A percentile compares a stretch with the other conserved stretches of the same genome.
phyloP scores from a whole-genome alignment of 1,140 invertebrate species.

The Drosophila lowei region DNA sequence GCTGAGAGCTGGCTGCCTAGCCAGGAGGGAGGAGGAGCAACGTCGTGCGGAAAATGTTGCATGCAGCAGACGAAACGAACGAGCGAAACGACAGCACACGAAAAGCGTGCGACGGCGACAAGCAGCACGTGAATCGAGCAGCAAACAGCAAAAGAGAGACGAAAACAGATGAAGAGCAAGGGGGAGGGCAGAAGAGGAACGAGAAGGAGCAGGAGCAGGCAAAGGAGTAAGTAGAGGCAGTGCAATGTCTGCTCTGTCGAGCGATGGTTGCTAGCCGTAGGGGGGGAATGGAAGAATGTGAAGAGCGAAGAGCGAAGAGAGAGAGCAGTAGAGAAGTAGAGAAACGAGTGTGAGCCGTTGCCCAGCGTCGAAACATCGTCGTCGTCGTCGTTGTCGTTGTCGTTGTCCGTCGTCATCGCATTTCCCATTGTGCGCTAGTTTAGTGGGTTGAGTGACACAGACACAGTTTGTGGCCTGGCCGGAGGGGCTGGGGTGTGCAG shows the following conservation, averaged over 20 bases:
- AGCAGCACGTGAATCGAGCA: slow-evolving; percentile 45
- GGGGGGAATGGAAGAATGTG: background rate
- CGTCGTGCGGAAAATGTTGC: slow-evolving; percentile 53
- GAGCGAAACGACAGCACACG: slow-evolving; percentile 23
- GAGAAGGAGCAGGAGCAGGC: background rate
- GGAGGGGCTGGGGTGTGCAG: slow-evolving; percentile 16
- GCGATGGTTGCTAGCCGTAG: no score
- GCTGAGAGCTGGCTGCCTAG: slow-evolving; percentile 26
- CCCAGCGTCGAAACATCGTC: slow-evolving; percentile 17
- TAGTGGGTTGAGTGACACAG: slow-evolving; percentile 81
- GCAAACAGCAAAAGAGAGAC: slow-evolving; percentile 3
- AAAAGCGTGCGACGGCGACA: slow-evolving; percentile 32
- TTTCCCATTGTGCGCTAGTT: slow-evolving; percentile 72
- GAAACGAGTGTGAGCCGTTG: slow-evolving; percentile 11
- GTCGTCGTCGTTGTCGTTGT: slow-evolving; percentile 11
- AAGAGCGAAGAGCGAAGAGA: slow-evolving; percentile 22
- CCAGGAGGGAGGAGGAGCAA: slow-evolving; percentile 22
- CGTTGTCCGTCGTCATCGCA: slow-evolving; percentile 43
- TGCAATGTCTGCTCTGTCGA: slow-evolving; percentile 26
- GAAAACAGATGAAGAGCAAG: background rate
- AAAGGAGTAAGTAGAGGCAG: slow-evolving; percentile 1
- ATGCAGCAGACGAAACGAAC: slow-evolving; percentile 23
- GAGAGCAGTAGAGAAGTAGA: background rate
- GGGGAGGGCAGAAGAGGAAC: no score
- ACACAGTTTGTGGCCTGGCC: slow-evolving; percentile 69